phyloP scores from a whole-genome alignment of 2,797 vertebrate species.

The Carcharodon carcharias region DNA sequence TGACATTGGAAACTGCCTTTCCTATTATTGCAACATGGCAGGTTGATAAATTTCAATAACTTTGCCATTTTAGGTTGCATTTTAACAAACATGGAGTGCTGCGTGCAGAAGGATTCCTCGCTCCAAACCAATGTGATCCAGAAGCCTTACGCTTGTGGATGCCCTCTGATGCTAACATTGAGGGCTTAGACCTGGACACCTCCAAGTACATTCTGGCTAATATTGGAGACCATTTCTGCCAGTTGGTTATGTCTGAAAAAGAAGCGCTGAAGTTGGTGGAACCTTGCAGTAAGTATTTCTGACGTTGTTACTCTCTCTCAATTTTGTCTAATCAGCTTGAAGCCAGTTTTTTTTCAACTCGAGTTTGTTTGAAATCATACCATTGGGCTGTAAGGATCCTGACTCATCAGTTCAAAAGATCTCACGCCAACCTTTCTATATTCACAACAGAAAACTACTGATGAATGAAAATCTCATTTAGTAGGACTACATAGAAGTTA shows the following conservation, averaged over 20 bases:
- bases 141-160: constrained; percentile 66
- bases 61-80: constrained; percentile 52
- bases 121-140: constrained; percentile 62
- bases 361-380: too few relatives aligned
- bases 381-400: neutral
- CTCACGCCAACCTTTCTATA: neutral
- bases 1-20: neutral
- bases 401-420: neutral
- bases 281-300: constrained; percentile 61
- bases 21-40: neutral
- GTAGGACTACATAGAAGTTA: neutral
- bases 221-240: constrained; percentile 69
- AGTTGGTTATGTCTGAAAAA: constrained; percentile 67
- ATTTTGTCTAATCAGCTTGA: neutral
- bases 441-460: neutral
- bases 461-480: neutral
- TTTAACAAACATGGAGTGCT: constrained; percentile 65
- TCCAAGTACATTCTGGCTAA: constrained; percentile 68
- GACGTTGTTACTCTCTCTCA: neutral
- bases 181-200: constrained; percentile 64
- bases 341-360: neutral
- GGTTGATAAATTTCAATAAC: neutral
- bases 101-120: constrained; percentile 64
- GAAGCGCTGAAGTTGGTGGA: constrained; percentile 65
- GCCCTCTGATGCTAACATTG: constrained; percentile 56